These are phyloP conservation scores for Melozone crissalis DNA, from an alignment of 2,113 vertebrate genomes.

Conservation along the genomic window DNA sequence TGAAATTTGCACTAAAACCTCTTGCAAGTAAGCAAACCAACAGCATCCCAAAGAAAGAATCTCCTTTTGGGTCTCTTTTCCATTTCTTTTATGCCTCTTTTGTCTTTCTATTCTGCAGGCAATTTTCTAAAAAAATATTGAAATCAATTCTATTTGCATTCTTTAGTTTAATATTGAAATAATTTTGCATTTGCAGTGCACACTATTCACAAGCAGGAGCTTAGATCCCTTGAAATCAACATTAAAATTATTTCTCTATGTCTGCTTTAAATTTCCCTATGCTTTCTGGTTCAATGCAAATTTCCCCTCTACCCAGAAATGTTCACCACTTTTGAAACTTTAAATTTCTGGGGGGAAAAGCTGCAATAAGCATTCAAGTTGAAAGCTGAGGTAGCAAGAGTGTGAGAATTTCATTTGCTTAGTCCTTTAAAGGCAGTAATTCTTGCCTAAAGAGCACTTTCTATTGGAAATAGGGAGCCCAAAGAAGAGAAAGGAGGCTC, in stretches of 20 bases:
- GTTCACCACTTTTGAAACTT: neutral
- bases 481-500: neutral
- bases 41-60: neutral
- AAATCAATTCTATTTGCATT: neutral
- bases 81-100: neutral
- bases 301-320: neutral
- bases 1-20: neutral
- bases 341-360: neutral
- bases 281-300: neutral
- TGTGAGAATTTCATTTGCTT: neutral
- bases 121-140: neutral
- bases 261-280: neutral
- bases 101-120: neutral
- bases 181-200: neutral
- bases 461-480: neutral
- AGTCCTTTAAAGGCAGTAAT: neutral
- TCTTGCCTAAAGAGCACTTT: neutral
- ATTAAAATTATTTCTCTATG: neutral
- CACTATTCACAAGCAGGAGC: neutral
- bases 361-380: accelerated
- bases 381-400: neutral
- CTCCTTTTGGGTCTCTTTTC: neutral
- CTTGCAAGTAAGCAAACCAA: neutral
- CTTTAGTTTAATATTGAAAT: neutral
- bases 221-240: neutral